Evolutionary conservation across 2,797 vertebrate species (phyloP).

Genomic region (Petrocephalus sullivani): DNA sequence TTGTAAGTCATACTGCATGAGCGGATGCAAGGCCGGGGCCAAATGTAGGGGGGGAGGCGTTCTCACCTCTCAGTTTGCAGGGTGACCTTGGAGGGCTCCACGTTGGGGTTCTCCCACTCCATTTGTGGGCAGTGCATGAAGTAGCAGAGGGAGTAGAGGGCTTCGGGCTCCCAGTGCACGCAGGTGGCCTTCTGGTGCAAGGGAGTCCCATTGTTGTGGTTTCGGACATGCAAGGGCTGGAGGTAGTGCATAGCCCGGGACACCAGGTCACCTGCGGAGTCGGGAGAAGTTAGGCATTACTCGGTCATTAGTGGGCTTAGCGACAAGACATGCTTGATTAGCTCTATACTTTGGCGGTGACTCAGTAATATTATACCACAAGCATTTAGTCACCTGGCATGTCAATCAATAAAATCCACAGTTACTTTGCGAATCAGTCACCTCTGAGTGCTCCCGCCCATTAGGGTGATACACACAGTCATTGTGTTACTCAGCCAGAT

Average conservation of each 20-base stretch:
- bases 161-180: conserved; percentile 93
- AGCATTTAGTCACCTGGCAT: neutral
- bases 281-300: neutral
- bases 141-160: conserved; percentile 94
- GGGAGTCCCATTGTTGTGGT: conserved; percentile 79
- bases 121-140: conserved; percentile 99
- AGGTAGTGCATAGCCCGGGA: conserved; percentile 94
- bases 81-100: conserved; percentile 90
- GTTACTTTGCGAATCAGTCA: neutral
- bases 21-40: neutral
- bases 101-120: conserved; percentile 97
- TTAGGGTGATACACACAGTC: neutral
- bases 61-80: conserved; percentile 90
- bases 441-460: neutral
- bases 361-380: neutral
- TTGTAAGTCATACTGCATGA: neutral
- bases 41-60: neutral
- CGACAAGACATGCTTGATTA: neutral
- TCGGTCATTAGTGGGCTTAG: neutral
- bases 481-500: neutral
- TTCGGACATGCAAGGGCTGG: conserved; percentile 86
- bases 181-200: conserved; percentile 77
- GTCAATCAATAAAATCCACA: neutral
- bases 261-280: conserved; percentile 81
- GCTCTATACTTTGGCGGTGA: neutral